Conservation (phyloP, 2,113 vertebrate species). For the Eulacestoma nigropectus region DNA sequence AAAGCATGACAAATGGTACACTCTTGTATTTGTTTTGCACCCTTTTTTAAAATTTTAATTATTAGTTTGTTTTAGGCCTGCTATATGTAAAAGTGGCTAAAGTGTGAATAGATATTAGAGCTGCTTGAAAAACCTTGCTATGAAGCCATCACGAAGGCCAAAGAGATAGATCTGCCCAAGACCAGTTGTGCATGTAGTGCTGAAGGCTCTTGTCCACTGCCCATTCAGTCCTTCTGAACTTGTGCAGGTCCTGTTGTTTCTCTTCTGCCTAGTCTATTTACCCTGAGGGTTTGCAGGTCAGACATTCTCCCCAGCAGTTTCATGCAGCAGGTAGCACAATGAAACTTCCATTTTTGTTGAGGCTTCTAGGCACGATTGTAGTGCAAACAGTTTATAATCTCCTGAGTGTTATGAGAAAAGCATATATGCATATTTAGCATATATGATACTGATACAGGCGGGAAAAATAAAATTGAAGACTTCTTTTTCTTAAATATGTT, state of each 20-base stretch:
- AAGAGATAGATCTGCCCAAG: not conserved
- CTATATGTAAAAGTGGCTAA: not conserved
- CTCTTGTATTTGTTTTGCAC: slow-evolving; percentile 52
- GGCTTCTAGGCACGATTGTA: not conserved
- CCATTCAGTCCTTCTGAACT: not conserved
- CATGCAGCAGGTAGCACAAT: not conserved
- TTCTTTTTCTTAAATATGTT: not conserved
- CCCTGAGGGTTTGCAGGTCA: not conserved
- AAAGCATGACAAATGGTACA: slow-evolving; percentile 67
- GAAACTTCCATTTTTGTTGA: not conserved
- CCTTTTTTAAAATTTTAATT: not conserved
- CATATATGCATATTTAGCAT: not conserved
- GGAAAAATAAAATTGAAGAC: not conserved
- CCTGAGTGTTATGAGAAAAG: not conserved
- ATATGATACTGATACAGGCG: not conserved
- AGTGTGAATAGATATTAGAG: not conserved
- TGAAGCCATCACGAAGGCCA: not conserved
- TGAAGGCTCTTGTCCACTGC: not conserved
- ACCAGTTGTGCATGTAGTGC: accelerated
- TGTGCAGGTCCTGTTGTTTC: not conserved
- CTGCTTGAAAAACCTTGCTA: not conserved
- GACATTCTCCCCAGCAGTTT: not conserved
- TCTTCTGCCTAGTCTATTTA: not conserved
- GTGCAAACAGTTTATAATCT: not conserved
- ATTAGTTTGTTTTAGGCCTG: not conserved